Base-by-base conservation (phyloP, 2,888 invertebrate genomes). In the Lymantria dispar region DNA sequence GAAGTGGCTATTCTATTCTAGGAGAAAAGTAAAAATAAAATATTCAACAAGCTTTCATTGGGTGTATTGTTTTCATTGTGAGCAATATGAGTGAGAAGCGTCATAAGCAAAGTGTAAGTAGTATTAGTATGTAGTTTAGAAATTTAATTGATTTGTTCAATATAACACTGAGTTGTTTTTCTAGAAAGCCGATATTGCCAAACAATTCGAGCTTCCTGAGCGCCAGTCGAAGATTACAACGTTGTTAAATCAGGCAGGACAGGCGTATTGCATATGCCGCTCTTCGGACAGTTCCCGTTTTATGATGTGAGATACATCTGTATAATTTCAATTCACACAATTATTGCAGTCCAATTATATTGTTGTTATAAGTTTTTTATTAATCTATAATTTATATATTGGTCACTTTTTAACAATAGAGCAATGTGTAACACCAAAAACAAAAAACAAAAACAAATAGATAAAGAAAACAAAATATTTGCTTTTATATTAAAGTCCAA, bases 181-280 rank as follows among this genome's bases (percentile, higher is more conserved):
- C 14, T 78, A 95, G 95, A 95, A 96, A 92, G 97, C 96, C 71
- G 97, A 97, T 86, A 97, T 97, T 69, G 97, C 97, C 0, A 95
- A 95, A 71, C 97, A 97, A 75, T 98, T 97, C 78, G 94, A 96
- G 76, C 83, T 98, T 52, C 97, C 98, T 0, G 98, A 98, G 78
- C 93, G 98, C 40, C 97, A 97, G 78, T 97, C 97, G 22, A 97
- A 97, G 90, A 97, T 97, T 54, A 97, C 97, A 10, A 95, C 96
- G 2, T 91, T 97, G 50, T 86, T 97, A 45, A 96, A 97, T 79
- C 97, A 97, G 83, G 97, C 97, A 77, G 97, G 97, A 7, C 96
- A 97, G 86, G 96, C 96, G 0, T 99, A 99, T 80, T 99, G 99
- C 79, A 96, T 99, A 67, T 99, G 99, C 78, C 93, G 98, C 41